A percentile compares a stretch with the other conserved stretches of the same genome.
These are phyloP conservation scores for Chydorus sphaericus DNA, from an alignment of 2,888 invertebrate genomes.

Conservation along the genomic window DNA sequence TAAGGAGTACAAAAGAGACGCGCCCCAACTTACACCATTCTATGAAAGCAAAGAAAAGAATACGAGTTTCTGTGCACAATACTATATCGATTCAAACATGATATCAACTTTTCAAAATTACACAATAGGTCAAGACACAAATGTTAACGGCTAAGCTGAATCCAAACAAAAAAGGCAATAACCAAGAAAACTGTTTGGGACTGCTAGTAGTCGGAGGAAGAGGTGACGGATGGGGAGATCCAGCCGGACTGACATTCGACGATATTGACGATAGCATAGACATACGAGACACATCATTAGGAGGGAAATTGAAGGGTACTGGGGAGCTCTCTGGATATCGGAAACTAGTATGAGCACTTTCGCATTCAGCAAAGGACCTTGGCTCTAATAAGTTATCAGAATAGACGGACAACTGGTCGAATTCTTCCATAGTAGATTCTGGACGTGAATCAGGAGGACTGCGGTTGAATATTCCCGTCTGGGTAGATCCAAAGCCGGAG, in stretches of 20 bases:
- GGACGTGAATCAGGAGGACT: slow-evolving; percentile 7
- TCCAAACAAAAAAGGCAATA: slow-evolving; percentile 13
- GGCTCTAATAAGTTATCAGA: slow-evolving; percentile 1
- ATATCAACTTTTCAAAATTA: not conserved
- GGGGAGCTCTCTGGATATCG: not conserved
- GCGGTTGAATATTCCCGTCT: not conserved
- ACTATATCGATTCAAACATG: too few relatives aligned
- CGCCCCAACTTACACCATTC: too few relatives aligned
- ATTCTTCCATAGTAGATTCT: not conserved
- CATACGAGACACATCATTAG: not conserved
- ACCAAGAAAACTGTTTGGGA: slow-evolving; percentile 10
- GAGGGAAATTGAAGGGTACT: not conserved
- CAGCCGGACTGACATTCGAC: not conserved
- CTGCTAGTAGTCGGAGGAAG: not conserved
- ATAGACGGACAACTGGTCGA: slow-evolving; percentile 3
- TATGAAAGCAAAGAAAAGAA: too few relatives aligned
- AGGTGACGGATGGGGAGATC: not conserved
- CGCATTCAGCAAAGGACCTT: too few relatives aligned
- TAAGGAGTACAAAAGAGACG: too few relatives aligned
- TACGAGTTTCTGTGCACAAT: too few relatives aligned
- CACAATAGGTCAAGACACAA: slow-evolving; percentile 8
- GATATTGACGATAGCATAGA: not conserved
- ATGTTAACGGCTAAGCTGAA: slow-evolving; percentile 15
- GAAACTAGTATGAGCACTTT: not conserved
- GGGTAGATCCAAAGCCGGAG: slow-evolving; percentile 13